Conservation (phyloP, 2,797 vertebrate species). For the Tapera naevia region DNA sequence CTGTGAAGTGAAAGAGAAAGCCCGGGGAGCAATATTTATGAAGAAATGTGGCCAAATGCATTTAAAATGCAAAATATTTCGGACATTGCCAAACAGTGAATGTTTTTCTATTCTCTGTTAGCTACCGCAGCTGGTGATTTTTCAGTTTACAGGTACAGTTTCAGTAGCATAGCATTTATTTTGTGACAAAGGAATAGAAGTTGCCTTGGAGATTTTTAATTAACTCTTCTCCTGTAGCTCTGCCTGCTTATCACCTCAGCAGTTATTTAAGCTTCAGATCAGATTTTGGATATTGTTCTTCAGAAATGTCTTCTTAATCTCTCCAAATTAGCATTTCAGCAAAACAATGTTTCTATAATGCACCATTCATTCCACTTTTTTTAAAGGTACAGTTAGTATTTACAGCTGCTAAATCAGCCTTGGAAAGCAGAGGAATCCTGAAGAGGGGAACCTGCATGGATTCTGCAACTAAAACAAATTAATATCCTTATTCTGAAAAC, state of each 20-base stretch:
- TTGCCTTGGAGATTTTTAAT: conserved; percentile 78
- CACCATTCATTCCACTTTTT: neutral
- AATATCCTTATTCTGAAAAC: neutral
- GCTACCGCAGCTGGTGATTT: conserved; percentile 42
- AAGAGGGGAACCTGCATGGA: neutral
- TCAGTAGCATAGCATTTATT: conserved; percentile 56
- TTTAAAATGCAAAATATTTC: conserved; percentile 43
- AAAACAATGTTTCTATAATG: conserved; percentile 28
- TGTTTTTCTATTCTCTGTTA: conserved; percentile 14
- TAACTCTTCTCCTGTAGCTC: conserved; percentile 70
- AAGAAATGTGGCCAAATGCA: neutral
- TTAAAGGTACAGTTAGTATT: conserved; percentile 28
- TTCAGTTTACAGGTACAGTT: conserved; percentile 67
- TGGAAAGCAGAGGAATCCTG: neutral
- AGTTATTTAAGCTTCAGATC: conserved; percentile 69
- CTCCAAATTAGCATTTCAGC: conserved; percentile 64
- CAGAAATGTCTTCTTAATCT: conserved; percentile 61
- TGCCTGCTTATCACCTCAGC: conserved; percentile 68
- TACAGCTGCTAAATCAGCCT: neutral
- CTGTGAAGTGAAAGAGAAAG: conserved; percentile 39
- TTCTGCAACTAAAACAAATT: neutral
- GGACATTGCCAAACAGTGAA: conserved; percentile 10
- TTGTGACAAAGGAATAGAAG: conserved; percentile 72
- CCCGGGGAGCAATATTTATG: conserved; percentile 7
- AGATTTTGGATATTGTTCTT: conserved; percentile 69